These are phyloP conservation scores for Cossypha caffra DNA, from an alignment of 2,797 vertebrate genomes.

Conservation along the genomic window DNA sequence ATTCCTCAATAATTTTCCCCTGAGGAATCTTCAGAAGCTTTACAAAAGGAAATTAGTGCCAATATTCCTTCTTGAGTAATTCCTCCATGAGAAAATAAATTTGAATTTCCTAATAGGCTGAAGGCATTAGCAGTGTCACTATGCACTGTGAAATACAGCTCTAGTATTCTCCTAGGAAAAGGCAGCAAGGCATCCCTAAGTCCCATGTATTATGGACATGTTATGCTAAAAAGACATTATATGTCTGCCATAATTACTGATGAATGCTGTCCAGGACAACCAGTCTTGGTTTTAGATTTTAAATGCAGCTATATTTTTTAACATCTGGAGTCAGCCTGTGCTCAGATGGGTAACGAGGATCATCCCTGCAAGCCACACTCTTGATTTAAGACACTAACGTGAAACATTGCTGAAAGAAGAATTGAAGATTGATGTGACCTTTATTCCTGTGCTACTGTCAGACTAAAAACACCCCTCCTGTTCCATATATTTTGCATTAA, in stretches of 20 bases:
- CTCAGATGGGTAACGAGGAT: neutral
- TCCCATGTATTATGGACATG: neutral
- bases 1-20: neutral
- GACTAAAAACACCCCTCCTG: neutral
- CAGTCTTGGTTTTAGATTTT: neutral
- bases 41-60: neutral
- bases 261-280: neutral
- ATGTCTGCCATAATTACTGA: neutral
- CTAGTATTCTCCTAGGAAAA: neutral
- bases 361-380: neutral
- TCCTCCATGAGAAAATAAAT: neutral
- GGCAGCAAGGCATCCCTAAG: neutral
- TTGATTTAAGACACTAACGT: neutral
- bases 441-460: neutral
- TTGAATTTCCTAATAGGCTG: neutral
- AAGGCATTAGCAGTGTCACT: neutral
- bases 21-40: neutral
- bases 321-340: neutral
- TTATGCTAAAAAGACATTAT: neutral
- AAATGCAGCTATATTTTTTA: neutral
- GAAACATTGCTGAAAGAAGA: neutral
- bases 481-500: neutral
- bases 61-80: neutral
- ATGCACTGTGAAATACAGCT: neutral
- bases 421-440: neutral